These are phyloP conservation scores for Acleris emargana DNA, from an alignment of 2,888 invertebrate species.

Conservation along the genomic window DNA sequence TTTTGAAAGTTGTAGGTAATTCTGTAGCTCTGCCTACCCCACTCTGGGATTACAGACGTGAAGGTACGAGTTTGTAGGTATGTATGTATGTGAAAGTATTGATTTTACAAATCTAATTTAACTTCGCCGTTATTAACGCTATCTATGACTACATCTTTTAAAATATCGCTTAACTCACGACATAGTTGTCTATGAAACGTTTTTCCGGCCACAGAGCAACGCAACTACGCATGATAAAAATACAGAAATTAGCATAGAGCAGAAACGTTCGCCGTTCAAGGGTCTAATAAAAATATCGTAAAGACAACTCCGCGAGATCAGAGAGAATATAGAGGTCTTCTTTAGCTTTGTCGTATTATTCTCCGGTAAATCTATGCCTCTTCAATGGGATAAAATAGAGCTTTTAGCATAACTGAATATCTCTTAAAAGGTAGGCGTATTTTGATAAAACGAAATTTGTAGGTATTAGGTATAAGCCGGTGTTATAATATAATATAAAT, in stretches of 20 bases:
- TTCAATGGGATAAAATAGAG: constrained; percentile 16
- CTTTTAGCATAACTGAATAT: constrained; percentile 17
- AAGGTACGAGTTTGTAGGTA: too few relatives aligned
- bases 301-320: constrained; percentile 37
- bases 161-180: too few relatives aligned
- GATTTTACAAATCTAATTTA: too few relatives aligned
- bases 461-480: too few relatives aligned
- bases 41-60: too few relatives aligned
- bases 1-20: too few relatives aligned
- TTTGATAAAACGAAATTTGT: background rate
- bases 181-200: constrained; percentile 5
- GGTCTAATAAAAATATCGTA: constrained; percentile 54
- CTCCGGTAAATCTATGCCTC: constrained; percentile 25
- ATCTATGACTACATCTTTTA: too few relatives aligned
- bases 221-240: constrained; percentile 42
- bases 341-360: constrained; percentile 32
- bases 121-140: too few relatives aligned
- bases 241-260: constrained; percentile 49
- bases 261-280: constrained; percentile 41
- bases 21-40: too few relatives aligned
- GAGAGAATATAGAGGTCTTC: constrained; percentile 31
- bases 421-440: background rate
- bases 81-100: too few relatives aligned
- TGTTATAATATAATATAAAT: too few relatives aligned
- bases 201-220: constrained; percentile 37